Evolutionary conservation across 2,797 vertebrate genomes (phyloP).

Genomic region (Neopelma chrysocephalum): DNA sequence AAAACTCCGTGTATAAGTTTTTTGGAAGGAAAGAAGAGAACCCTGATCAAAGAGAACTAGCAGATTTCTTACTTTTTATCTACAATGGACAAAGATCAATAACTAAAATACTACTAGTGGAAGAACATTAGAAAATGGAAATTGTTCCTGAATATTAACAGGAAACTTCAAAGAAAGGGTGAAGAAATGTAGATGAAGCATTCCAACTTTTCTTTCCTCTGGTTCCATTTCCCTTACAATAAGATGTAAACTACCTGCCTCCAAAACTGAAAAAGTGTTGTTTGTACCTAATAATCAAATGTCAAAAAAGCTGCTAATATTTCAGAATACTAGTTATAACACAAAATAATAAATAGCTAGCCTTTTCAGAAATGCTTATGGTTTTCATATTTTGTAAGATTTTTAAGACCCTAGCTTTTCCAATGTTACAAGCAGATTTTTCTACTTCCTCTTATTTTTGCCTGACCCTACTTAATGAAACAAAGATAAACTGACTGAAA

Average conservation of each 20-base stretch:
- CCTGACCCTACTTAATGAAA: neutral
- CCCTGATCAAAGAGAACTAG: neutral
- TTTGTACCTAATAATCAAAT: neutral
- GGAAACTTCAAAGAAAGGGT: neutral
- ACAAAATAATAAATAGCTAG: neutral
- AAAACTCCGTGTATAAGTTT: neutral
- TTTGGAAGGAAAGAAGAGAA: neutral
- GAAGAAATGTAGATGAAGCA: neutral
- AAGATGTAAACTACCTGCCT: neutral
- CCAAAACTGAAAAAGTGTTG: neutral
- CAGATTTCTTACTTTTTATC: slow-evolving; percentile 3
- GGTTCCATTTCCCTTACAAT: neutral
- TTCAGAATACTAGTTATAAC: neutral
- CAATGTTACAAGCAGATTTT: neutral
- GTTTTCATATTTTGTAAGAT: neutral
- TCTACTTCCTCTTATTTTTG: neutral
- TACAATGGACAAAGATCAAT: neutral
- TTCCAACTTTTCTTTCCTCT: neutral
- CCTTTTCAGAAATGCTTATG: neutral
- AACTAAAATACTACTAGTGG: neutral
- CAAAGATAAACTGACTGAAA: neutral
- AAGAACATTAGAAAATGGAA: neutral
- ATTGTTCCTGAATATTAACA: neutral
- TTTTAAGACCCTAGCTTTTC: neutral
- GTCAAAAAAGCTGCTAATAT: neutral